These are phyloP conservation scores for Amblyraja radiata DNA, from an alignment of 2,797 vertebrate species.

Conservation along the genomic window DNA sequence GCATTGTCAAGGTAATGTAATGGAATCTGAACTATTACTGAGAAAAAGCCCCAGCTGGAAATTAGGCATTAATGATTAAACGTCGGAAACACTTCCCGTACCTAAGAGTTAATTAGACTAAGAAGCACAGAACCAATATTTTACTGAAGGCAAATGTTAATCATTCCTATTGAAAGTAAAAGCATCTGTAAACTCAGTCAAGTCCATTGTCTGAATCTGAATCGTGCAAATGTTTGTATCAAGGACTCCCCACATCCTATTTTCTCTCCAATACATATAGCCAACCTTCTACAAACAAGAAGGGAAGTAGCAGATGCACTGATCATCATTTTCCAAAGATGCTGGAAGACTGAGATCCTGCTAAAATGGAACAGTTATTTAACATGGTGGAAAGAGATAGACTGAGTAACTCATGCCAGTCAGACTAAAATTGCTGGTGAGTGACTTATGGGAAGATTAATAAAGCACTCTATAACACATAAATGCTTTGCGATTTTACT, in stretches of 20 bases:
- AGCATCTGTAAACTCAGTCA: neutral
- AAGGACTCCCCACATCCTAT: neutral
- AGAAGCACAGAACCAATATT: neutral
- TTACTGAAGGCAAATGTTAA: neutral
- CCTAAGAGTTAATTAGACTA: neutral
- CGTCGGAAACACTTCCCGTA: neutral
- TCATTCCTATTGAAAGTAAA: neutral
- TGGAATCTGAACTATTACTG: neutral
- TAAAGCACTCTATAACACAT: too few species aligned
- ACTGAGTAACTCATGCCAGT: too few species aligned
- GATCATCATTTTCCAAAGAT: too few species aligned
- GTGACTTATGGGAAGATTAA: too few species aligned
- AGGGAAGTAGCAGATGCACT: too few species aligned
- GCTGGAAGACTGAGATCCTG: too few species aligned
- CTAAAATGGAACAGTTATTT: too few species aligned
- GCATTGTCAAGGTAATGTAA: slow-evolving; percentile 2
- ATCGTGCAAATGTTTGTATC: neutral
- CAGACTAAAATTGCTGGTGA: too few species aligned
- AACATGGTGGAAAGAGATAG: too few species aligned
- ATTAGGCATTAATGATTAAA: neutral
- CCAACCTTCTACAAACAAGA: neutral
- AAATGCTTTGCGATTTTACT: too few species aligned
- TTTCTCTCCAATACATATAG: neutral
- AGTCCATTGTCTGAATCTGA: neutral
- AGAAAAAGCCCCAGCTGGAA: neutral